Conservation (phyloP, 1,140 invertebrate species). For the Lineus longissimus region DNA sequence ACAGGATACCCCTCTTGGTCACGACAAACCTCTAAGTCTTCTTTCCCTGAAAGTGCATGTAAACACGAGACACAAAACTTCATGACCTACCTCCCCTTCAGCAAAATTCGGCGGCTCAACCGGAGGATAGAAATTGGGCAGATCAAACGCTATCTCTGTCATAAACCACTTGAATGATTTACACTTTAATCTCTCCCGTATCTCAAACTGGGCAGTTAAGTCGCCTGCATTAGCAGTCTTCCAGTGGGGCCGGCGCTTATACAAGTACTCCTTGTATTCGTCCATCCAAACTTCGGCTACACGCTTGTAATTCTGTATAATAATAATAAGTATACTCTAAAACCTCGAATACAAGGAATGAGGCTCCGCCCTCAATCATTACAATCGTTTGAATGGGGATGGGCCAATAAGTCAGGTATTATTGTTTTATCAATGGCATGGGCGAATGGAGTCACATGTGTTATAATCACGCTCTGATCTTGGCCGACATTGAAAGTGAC, state of each 20-base stretch:
- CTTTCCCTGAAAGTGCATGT: too few relatives aligned
- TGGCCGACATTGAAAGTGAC: too few relatives aligned
- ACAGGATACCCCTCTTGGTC: too few relatives aligned
- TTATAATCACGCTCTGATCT: too few relatives aligned
- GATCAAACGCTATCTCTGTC: constrained; percentile 87
- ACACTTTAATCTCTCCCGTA: constrained; percentile 75
- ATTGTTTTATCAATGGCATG: too few relatives aligned
- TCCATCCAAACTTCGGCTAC: constrained; percentile 70
- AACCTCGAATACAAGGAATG: too few relatives aligned
- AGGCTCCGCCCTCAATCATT: too few relatives aligned
- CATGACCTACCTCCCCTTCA: constrained; percentile 66
- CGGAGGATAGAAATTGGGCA: constrained; percentile 83
- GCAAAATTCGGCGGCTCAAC: constrained; percentile 85
- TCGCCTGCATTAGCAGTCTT: constrained; percentile 67
- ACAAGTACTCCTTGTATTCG: constrained; percentile 87
- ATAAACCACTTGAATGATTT: constrained; percentile 97
- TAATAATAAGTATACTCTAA: constrained; percentile 12
- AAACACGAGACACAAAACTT: too few relatives aligned
- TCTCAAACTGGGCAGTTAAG: constrained; percentile 71
- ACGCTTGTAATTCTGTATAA: constrained; percentile 59
- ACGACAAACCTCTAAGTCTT: too few relatives aligned
- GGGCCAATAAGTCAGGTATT: too few relatives aligned
- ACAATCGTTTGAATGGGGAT: too few relatives aligned
- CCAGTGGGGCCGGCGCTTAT: constrained; percentile 74
- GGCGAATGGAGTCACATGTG: too few relatives aligned